Evolutionary conservation across 2,113 vertebrate genomes (phyloP), one percentile per base, ranked within the genome.

Genomic region (Phalacrocorax brasilianus): DNA sequence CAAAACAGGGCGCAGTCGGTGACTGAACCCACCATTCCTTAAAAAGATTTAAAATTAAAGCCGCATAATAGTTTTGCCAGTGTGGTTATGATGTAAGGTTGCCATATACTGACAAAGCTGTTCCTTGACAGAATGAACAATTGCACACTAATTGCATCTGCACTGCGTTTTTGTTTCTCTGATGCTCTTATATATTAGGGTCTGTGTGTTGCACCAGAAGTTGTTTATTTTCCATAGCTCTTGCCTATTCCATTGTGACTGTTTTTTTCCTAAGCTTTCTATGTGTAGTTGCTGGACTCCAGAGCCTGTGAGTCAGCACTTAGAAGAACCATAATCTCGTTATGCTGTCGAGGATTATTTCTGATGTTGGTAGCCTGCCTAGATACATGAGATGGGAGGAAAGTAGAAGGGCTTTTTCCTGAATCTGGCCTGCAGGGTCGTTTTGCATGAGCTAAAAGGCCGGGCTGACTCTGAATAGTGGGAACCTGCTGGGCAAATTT

Each of bases 121-220:
- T 38, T 70, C 42, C 40, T 53, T 10, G 63, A 2, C 19, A n/a
- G 65, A 47, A 15, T 19, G 38, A 52, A 0, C 35, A 14, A 5
- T 35, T 6, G 0, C 70, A 18, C 23, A 0, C 24, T 44, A 14
- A 6, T 18, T 63, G n/a, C 5, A 8, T 20, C 49, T 30, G 4
- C 2, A 0, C 66, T 47, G 55, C 55, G 38, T 20, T 50, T 38
- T 38, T 23, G 6, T 59, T 68, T 21, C 38, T 42, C 35, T 55
- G 38, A 1, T 33, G 19, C 2, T 68, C 15, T 14, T 59, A 1
- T 0, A 0, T 6, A 0, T 21, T 11, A 3, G 26, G 3, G 8
- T 30, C 24, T 53, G 20, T 20, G 7, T 20, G 3, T 7, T 33
- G 18, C 23, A 9, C 12, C 5, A 2, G 18, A 3, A 38, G 62